Percentiles rank a stretch among this genome's conserved stretches.
Conservation (phyloP, 2,888 invertebrate species). For the Meliscaeva auricollis region DNA sequence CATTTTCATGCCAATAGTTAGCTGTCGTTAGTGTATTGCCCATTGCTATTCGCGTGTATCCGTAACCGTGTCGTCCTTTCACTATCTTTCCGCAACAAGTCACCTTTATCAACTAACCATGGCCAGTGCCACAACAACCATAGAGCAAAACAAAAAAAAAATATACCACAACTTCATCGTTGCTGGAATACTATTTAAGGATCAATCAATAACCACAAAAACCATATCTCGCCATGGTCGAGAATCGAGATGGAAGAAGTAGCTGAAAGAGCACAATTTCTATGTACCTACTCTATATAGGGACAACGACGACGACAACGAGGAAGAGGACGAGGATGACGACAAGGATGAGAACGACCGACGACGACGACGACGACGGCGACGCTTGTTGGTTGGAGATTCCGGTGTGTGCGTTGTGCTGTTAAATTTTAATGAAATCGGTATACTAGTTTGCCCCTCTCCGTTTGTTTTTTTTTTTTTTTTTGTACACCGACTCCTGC, state of each 20-base stretch:
- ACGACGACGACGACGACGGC: too few species aligned
- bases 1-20: slow-evolving; percentile 71
- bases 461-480: neutral
- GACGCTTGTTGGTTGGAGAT: neutral
- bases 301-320: neutral
- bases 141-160: slow-evolving; percentile 9
- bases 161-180: slow-evolving; percentile 66
- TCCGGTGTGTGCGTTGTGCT: slow-evolving; percentile 50
- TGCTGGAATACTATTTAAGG: slow-evolving; percentile 72
- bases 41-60: slow-evolving; percentile 54
- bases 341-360: too few species aligned
- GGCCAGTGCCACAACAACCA: slow-evolving; percentile 46
- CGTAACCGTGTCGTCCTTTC: slow-evolving; percentile 47
- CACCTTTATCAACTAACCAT: slow-evolving; percentile 69
- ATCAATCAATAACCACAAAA: slow-evolving; percentile 76
- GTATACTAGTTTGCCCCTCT: slow-evolving; percentile 28
- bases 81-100: slow-evolving; percentile 74
- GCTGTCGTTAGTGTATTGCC: slow-evolving; percentile 66
- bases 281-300: slow-evolving; percentile 4
- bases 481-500: neutral
- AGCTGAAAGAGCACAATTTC: slow-evolving; percentile 28
- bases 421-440: slow-evolving; percentile 65
- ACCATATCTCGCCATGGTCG: slow-evolving; percentile 54
- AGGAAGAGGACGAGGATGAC: neutral
- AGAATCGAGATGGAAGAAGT: slow-evolving; percentile 36